Evolutionary conservation across 1,140 invertebrate species (phyloP).

Genomic region (Drosophila tristis): DNA sequence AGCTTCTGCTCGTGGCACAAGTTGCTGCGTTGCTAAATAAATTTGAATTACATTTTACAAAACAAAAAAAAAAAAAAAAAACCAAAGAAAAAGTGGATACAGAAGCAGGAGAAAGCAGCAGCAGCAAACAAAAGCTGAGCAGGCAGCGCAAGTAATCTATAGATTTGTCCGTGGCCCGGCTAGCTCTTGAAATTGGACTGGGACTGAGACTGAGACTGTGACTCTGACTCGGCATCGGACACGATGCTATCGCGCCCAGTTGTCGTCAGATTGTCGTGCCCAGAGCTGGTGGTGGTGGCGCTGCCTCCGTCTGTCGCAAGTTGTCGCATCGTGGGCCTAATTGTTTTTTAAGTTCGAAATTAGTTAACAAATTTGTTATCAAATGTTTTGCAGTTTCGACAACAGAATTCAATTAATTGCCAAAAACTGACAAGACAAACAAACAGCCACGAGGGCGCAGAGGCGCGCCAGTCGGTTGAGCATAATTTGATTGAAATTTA

Average conservation of each 20-base stretch:
- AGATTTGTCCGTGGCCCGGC: constrained; percentile 54
- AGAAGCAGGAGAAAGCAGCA: background rate
- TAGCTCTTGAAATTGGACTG: constrained; percentile 20
- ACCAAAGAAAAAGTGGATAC: constrained; percentile 15
- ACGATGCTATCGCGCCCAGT: constrained; percentile 38
- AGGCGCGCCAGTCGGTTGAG: constrained; percentile 22
- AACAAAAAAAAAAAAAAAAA: constrained; percentile 18
- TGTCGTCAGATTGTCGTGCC: constrained; percentile 29
- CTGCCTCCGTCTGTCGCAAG: constrained; percentile 53
- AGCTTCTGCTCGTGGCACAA: constrained; percentile 27
- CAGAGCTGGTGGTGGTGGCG: background rate
- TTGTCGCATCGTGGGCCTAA: constrained; percentile 72
- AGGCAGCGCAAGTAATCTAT: constrained; percentile 67
- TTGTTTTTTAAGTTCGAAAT: constrained; percentile 84
- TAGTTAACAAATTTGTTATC: constrained; percentile 84
- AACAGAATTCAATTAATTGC: constrained; percentile 83
- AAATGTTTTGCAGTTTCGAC: constrained; percentile 83
- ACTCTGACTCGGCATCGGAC: constrained; percentile 7
- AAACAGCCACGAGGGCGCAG: constrained; percentile 14
- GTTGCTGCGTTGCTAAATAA: constrained; percentile 64
- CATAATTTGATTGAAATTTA: constrained; percentile 81
- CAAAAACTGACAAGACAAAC: constrained; percentile 73
- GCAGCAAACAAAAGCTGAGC: constrained; percentile 37
- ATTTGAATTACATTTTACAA: constrained; percentile 73
- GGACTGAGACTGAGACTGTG: constrained; percentile 5